Evolutionary conservation across 2,888 invertebrate genomes (phyloP).

Genomic region (Campoplex nolae): DNA sequence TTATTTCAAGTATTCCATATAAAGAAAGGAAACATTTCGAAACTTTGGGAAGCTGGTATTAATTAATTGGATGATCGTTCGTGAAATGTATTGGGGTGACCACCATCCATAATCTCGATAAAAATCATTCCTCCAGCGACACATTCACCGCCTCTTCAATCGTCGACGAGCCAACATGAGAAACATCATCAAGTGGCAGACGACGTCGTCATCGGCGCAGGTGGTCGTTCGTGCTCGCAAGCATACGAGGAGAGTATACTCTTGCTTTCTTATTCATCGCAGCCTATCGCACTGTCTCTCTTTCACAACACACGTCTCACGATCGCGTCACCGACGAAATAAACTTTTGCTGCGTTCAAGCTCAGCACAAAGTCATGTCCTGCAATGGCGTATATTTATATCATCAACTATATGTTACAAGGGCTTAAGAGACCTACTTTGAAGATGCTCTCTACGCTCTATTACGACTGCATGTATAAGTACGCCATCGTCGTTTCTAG

Average conservation of each 20-base stretch:
- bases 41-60: not conserved
- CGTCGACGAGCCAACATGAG: constrained; percentile 58
- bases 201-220: constrained; percentile 55
- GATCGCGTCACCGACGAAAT: constrained; percentile 63
- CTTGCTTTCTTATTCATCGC: constrained; percentile 33
- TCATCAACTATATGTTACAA: constrained; percentile 6
- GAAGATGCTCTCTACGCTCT: constrained; percentile 2
- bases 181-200: constrained; percentile 53
- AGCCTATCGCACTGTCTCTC: constrained; percentile 47
- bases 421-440: not conserved
- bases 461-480: not conserved
- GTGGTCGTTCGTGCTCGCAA: constrained; percentile 51
- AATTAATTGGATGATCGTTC: constrained; percentile 12
- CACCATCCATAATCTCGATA: constrained; percentile 6
- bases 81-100: not conserved
- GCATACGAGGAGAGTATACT: constrained; percentile 27
- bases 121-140: not conserved
- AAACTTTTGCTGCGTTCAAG: constrained; percentile 53
- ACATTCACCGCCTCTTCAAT: constrained; percentile 48
- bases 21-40: not conserved
- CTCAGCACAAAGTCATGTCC: constrained; percentile 46
- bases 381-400: constrained; percentile 11
- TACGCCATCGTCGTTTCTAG: constrained; percentile 19
- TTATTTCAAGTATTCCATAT: not conserved
- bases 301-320: constrained; percentile 40